Evolutionary conservation across 1,140 invertebrate genomes (phyloP).

Genomic region (Goniozus legneri): DNA sequence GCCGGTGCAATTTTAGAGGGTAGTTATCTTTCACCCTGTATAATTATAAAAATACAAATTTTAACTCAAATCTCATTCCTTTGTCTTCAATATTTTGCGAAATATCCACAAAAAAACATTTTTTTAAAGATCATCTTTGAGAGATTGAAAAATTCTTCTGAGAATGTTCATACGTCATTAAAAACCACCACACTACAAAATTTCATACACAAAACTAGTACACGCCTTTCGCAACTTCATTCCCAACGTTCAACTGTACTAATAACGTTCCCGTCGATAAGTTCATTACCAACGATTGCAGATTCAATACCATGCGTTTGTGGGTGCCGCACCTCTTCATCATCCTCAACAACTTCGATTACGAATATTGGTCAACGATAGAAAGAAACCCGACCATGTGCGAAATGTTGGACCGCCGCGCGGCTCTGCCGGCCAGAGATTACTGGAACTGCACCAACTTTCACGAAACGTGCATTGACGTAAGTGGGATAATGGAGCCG

Average conservation of each 20-base stretch:
- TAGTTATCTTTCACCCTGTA: no score
- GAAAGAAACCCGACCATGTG: constrained; percentile 40
- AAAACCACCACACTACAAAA: no score
- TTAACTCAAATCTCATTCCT: not conserved
- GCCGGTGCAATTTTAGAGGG: no score
- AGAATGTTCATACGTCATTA: no score
- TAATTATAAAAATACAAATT: no score
- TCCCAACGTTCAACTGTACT: not conserved
- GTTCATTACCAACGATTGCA: no score
- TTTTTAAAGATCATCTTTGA: no score
- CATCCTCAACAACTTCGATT: constrained; percentile 45
- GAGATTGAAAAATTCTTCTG: no score
- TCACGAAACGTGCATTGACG: constrained; percentile 5
- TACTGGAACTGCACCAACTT: constrained; percentile 13
- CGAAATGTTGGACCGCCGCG: constrained; percentile 38
- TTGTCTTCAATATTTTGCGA: not conserved
- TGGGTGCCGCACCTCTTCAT: constrained; percentile 52
- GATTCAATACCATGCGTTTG: constrained; percentile 48
- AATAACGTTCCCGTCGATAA: not conserved
- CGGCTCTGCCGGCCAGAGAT: constrained; percentile 8
- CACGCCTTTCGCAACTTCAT: not conserved
- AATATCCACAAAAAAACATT: no score
- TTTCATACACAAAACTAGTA: no score
- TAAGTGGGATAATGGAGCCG: constrained; percentile 4
- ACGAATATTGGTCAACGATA: constrained; percentile 21